Conservation (phyloP, 1,140 invertebrate species). For the Drosophila setifemur region DNA sequence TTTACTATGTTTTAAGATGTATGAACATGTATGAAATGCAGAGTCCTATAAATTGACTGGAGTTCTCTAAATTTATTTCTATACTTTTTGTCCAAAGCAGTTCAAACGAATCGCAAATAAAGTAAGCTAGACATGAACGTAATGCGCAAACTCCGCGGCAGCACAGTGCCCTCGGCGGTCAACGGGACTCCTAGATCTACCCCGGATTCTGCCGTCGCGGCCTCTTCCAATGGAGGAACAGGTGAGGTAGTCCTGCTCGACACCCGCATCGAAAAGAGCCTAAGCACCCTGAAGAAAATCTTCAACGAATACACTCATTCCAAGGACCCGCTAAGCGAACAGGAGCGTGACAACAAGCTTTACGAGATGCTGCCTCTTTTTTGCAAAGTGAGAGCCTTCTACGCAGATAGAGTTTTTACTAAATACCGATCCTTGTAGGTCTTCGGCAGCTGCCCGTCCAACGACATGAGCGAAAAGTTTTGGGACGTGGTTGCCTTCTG, state of each 20-base stretch:
- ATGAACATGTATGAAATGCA: background rate
- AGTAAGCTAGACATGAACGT: conserved; percentile 87
- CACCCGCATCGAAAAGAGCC: conserved; percentile 92
- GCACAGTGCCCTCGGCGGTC: conserved; percentile 19
- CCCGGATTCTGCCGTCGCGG: conserved; percentile 8
- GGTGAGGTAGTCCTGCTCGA: conserved; percentile 84
- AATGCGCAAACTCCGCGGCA: conserved; percentile 91
- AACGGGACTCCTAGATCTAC: conserved; percentile 50
- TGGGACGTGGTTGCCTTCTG: conserved; percentile 96
- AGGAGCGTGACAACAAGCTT: conserved; percentile 95
- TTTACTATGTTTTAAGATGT: conserved; percentile 12
- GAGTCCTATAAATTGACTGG: background rate
- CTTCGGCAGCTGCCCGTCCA: conserved; percentile 93
- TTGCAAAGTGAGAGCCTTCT: conserved; percentile 90
- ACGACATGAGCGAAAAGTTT: conserved; percentile 97
- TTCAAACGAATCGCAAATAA: conserved; percentile 28
- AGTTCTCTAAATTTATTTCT: background rate
- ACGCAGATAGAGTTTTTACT: background rate
- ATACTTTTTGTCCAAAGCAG: too few relatives aligned
- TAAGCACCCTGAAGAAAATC: conserved; percentile 97
- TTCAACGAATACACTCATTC: conserved; percentile 97
- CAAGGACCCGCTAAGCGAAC: conserved; percentile 89
- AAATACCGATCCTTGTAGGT: conserved; percentile 85
- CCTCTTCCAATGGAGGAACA: conserved; percentile 45
- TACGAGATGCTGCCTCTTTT: conserved; percentile 99